phyloP scores from a whole-genome alignment of 2,797 vertebrate species.

The Huso huso region DNA sequence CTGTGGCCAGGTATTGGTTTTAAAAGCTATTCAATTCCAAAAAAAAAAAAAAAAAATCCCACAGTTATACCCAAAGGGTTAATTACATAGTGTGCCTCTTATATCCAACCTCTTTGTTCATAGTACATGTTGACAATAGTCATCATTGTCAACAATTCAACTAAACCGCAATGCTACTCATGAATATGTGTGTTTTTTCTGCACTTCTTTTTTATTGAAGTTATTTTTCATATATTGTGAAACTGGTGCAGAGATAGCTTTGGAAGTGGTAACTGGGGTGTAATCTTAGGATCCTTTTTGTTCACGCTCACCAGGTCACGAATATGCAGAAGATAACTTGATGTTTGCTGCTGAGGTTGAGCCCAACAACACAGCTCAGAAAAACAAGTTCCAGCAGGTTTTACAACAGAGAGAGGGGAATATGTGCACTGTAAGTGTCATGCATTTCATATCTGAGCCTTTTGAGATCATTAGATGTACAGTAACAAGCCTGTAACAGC shows the following conservation, averaged over 20 bases:
- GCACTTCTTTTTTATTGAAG: not conserved
- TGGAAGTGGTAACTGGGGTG: not conserved
- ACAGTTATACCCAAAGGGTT: no score
- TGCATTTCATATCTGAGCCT: not conserved
- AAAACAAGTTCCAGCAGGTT: conserved; percentile 79
- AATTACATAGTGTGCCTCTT: not conserved
- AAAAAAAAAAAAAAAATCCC: no score
- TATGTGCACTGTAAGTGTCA: conserved; percentile 66
- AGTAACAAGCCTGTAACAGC: not conserved
- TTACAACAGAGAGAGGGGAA: conserved; percentile 66
- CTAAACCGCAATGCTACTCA: not conserved
- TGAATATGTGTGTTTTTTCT: not conserved
- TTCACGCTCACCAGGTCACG: conserved; percentile 62
- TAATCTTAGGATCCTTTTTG: conserved; percentile 9
- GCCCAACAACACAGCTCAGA: conserved; percentile 67
- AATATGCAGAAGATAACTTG: conserved; percentile 90
- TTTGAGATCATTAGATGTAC: no score
- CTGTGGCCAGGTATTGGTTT: conserved; percentile 79
- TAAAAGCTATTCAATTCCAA: not conserved
- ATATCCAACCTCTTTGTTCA: not conserved
- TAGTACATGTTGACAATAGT: not conserved
- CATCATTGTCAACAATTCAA: not conserved
- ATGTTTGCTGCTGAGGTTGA: conserved; percentile 84
- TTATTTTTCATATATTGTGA: no score
- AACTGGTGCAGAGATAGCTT: no score